Evolutionary conservation across 2,113 vertebrate genomes (phyloP), one percentile per base, ranked within the genome.

Genomic region (Odontophorus gujanensis): DNA sequence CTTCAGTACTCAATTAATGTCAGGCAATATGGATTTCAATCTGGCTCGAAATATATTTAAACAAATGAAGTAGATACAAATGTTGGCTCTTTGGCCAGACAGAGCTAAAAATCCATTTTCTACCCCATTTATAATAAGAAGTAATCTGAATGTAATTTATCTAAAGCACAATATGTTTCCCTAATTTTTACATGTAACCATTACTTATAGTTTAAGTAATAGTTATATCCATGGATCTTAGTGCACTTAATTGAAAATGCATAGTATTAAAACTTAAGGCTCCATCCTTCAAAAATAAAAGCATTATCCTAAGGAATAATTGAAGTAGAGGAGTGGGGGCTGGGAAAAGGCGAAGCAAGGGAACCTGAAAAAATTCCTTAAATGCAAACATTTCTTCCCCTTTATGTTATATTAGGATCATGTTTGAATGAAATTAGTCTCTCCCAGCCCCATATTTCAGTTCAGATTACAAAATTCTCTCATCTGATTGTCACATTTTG

Each of bases 11-110:
- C 98, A 98, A 97, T 98, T 98, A 98, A 98, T 97, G 98, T 97
- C 97, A 98, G 95, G 97, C 98, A 98, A 97, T 98, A 97, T 98
- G 97, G 98, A 97, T 98, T 97, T 98, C 98, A 98, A 98, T 98
- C 98, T 98, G 98, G 97, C 97, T 96, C 94, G 97, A 97, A 98
- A 98, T 97, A 97, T 97, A 98, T 98, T 98, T 97, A 98, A 98
- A 98, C 97, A 98, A 98, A 98, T 98, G 97, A 98, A 98, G 96
- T 97, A 97, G 97, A 97, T 97, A 98, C 95, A 98, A 98, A 98
- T 97, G 97, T 96, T 97, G 95, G 97, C 95, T 98, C 98, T 97
- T 97, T 93, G 97, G 97, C 97, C 96, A 98, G 97, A 91, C 90
- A 97, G 94, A 97, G 96, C 96, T 97, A 92, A 97, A 98, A 97